Conservation (phyloP, 2,113 vertebrate species). For the Hylia prasina region DNA sequence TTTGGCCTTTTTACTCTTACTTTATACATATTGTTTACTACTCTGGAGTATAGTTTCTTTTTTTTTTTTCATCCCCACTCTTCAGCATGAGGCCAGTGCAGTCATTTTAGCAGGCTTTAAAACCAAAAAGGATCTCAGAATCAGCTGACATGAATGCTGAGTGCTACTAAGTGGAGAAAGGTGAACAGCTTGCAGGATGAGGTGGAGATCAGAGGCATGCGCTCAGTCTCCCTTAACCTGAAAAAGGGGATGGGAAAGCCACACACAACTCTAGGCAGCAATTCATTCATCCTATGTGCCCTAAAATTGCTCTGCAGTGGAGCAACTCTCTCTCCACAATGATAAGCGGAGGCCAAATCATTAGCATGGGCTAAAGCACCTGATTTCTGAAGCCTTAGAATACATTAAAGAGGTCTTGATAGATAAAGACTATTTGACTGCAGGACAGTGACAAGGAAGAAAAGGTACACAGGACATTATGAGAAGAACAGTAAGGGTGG, state of each 20-base stretch:
- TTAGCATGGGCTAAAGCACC: background rate
- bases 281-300: background rate
- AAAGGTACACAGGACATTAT: background rate
- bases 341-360: background rate
- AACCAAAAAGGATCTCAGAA: background rate
- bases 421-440: background rate
- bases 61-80: background rate
- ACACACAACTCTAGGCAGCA: background rate
- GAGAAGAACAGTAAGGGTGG: background rate
- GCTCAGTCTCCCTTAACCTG: background rate
- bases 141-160: background rate
- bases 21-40: background rate
- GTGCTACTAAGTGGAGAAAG: background rate
- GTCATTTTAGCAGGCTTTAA: background rate
- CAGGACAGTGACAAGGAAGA: background rate
- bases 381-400: background rate
- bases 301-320: background rate
- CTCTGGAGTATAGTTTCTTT: background rate
- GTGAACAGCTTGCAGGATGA: background rate
- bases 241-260: background rate
- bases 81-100: background rate
- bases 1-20: slow-evolving; percentile 44
- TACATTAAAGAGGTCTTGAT: background rate
- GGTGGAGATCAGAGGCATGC: background rate
- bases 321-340: background rate